A percentile compares a stretch with the other conserved stretches of the same genome.
Evolutionary conservation across 2,797 vertebrate species (phyloP).

Genomic region (Hemitrygon akajei): DNA sequence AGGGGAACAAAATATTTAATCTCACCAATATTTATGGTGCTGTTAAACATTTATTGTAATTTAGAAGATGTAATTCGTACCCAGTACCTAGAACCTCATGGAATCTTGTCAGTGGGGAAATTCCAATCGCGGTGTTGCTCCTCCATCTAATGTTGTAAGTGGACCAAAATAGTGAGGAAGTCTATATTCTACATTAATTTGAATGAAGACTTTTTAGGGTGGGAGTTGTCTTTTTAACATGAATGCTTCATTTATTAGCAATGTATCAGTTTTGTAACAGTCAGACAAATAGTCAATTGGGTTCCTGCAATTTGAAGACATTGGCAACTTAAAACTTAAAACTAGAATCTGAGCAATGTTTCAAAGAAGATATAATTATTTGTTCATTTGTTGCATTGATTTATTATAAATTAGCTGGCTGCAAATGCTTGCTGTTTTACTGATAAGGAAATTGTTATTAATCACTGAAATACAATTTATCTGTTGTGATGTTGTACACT

Average conservation of each 20-base stretch:
- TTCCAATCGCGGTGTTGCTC: neutral
- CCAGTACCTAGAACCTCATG: neutral
- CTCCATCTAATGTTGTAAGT: neutral
- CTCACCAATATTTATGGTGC: neutral
- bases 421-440: neutral
- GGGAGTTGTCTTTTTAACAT: neutral
- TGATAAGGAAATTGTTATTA: conserved; percentile 20
- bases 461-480: conserved; percentile 16
- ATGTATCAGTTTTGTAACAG: neutral
- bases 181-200: neutral
- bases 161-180: neutral
- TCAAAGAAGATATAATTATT: conserved; percentile 27
- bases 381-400: conserved; percentile 5
- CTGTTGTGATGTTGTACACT: neutral
- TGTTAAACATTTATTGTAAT: neutral
- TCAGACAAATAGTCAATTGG: neutral
- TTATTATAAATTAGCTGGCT: conserved; percentile 6
- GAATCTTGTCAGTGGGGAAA: neutral
- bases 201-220: neutral
- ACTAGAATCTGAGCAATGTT: neutral
- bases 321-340: neutral
- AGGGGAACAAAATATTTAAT: conserved; percentile 17
- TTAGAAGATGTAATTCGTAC: neutral
- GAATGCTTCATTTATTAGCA: neutral
- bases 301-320: neutral